Base-by-base conservation (phyloP, 2,113 vertebrate species). In the Panthera tigris region DNA sequence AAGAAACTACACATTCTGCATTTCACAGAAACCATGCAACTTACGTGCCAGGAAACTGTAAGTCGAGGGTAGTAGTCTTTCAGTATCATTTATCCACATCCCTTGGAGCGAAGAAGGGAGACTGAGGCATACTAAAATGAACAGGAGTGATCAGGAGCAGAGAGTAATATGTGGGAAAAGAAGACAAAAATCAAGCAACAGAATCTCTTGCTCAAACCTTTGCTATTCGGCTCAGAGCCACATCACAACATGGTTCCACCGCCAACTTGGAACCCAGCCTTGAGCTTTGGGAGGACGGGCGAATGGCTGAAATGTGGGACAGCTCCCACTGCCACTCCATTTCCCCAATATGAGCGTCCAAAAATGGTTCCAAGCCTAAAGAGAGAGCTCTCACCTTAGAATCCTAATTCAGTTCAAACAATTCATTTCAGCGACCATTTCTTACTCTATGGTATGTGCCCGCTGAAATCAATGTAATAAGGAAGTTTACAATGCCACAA, bases 241-340 rank as follows among this genome's bases (percentile, higher is more conserved):
- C 19, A 55, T 89, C 83, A 73, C 82, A 33, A 73, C 93, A 78
- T 55, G 94, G 41, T n/a, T 89, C 23, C 50, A 1, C 21, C 66
- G 94, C 92, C 95, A 84, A 65, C 92, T 78, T 98, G 98, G 95
- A 97, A 85, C 1, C 50, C 5, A 69, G 79, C 74, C 97, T 87
- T 81, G 36, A 90, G 71, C 52, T 80, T 8, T 33, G 50, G 68
- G 69, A 55, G 14, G 36, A 69, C 39, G n/a, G 93, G 27, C 50
- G 48, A 96, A 93, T 11, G 68, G 86, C 92, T 96, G 86, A 97
- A 97, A 92, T 74, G 83, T 84, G 94, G 95, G 82, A 95, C 96
- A 97, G 95, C 84, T 96, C 87, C 83, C 78, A 65, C 45, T 45
- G 45, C 19, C 11, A 39, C 80, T 89, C 57, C 68, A 69, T 13